Base-by-base conservation (phyloP, 2,113 vertebrate genomes). In the Rhizomys pruinosus region DNA sequence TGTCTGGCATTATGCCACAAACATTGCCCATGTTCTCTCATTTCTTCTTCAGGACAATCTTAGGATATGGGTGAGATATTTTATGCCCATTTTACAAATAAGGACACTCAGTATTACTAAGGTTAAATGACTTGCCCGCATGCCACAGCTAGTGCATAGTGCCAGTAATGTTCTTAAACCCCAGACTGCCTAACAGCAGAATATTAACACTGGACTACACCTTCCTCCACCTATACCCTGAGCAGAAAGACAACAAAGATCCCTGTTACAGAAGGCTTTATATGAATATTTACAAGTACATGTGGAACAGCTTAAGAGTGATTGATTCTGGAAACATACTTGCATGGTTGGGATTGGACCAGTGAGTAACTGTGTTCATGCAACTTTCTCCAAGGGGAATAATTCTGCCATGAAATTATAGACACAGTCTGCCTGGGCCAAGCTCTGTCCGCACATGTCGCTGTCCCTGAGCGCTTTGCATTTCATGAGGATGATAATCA, bases 281-380 rank as follows among this genome's bases (percentile, higher is more conserved):
- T 44, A 32, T 47, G 64, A 55, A 39, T 86, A 78, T 92, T 94
- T 92, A 82, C 82, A 66, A 73, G 82, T 63, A 85, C 96, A 96
- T 91, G 89, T 93, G 97, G 97, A 96, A 95, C 22, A 39, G 88
- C 66, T 96, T 95, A 96, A 71, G 88, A 90, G 64, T 79, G 79
- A 96, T 71, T 82, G 95, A 94, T 82, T 90, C 66, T 95, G 95
- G 95, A 96, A 96, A 82, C 64, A 17, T 11, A 71, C 79, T 96
- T 68, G 47, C 64, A 42, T 76, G 91, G 91, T 93, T 71, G 73
- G 81, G 94, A 96, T 88, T 74, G 22, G 59, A 94, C 92, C 84
- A 89, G 22, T 87, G 90, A 92, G 52, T 84, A 84, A 96, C 85
- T 78, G 88, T 73, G 64, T 86, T 78, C 82, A 66, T 47, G 47